phyloP scores from a whole-genome alignment of 2,888 invertebrate genomes.

The Lysandra bellargus region DNA sequence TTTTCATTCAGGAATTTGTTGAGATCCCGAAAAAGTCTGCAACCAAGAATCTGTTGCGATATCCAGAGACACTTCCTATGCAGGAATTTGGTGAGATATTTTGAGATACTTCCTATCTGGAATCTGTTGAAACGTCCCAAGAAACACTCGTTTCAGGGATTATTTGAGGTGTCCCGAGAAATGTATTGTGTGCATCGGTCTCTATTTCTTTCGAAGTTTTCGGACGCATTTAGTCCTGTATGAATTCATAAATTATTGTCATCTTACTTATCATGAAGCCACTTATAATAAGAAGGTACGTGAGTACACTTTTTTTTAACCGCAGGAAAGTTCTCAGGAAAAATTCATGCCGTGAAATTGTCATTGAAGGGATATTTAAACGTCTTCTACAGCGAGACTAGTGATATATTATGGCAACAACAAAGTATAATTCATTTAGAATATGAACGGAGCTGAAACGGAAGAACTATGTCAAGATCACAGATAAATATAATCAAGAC shows the following conservation, averaged over 20 bases:
- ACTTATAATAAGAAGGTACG: no score
- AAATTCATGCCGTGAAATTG: not conserved
- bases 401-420: not conserved
- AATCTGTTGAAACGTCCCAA: not conserved
- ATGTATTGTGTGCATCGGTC: no score
- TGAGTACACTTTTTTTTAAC: no score
- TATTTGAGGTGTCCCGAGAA: not conserved
- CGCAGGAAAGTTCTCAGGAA: not conserved
- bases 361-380: not conserved
- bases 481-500: not conserved
- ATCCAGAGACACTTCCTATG: not conserved
- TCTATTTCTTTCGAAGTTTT: no score
- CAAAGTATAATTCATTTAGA: not conserved
- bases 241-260: no score
- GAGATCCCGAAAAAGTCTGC: not conserved
- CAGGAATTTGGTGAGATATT: not conserved
- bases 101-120: not conserved
- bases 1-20: not conserved
- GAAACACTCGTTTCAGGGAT: not conserved
- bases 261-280: no score
- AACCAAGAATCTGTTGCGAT: not conserved
- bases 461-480: constrained; percentile 6
- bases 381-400: not conserved
- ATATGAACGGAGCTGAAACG: not conserved
- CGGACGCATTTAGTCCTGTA: no score